phyloP scores from a whole-genome alignment of 2,797 vertebrate species.

The Garrulus glandarius region DNA sequence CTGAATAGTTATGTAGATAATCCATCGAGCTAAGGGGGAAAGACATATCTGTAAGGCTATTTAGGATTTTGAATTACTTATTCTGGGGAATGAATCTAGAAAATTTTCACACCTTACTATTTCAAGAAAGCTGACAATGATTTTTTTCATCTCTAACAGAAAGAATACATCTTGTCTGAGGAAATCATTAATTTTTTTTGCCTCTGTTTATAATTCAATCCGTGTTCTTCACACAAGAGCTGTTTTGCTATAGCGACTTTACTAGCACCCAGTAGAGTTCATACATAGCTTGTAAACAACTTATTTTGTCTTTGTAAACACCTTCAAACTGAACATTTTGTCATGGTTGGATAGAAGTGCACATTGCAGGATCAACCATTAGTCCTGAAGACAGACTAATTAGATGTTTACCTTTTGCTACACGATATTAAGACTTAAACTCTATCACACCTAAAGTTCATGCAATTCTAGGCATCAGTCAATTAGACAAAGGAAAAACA shows the following conservation, averaged over 20 bases:
- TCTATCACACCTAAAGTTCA: constrained; percentile 66
- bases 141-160: background rate
- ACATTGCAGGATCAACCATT: constrained; percentile 23
- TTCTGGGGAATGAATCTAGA: background rate
- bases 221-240: constrained; percentile 14
- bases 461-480: constrained; percentile 63
- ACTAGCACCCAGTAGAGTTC: constrained; percentile 20
- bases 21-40: background rate
- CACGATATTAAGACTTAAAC: constrained; percentile 65
- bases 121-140: background rate
- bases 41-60: background rate
- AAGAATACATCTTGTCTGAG: background rate
- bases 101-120: background rate
- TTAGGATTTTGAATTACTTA: background rate
- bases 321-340: constrained; percentile 40
- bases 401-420: constrained; percentile 62
- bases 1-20: background rate
- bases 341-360: constrained; percentile 44
- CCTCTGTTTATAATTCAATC: constrained; percentile 11
- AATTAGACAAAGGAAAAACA: constrained; percentile 63
- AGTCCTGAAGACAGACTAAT: constrained; percentile 61
- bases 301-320: constrained; percentile 17
- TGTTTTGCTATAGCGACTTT: constrained; percentile 2
- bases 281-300: constrained; percentile 37
- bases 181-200: background rate